A percentile compares a stretch with the other conserved stretches of the same genome.
Evolutionary conservation across 2,113 vertebrate species (phyloP).

Genomic region (Isichthys henryi): DNA sequence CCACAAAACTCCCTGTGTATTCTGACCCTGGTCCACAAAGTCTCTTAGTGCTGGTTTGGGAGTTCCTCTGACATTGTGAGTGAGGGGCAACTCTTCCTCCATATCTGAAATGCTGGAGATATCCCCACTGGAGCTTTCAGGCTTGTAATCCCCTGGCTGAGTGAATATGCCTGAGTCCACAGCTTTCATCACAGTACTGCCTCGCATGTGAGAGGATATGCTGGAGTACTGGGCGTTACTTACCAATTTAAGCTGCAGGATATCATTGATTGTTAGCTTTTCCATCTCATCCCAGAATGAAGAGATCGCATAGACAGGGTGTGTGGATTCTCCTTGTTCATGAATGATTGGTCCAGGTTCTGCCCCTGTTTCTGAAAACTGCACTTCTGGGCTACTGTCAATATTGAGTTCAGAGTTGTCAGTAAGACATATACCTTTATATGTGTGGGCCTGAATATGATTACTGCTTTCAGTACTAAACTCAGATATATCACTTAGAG

Average conservation of each 20-base stretch:
- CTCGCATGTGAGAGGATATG: neutral
- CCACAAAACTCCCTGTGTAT: neutral
- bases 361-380: neutral
- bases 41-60: conserved; percentile 41
- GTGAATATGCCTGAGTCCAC: conserved; percentile 62
- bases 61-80: conserved; percentile 34
- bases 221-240: conserved; percentile 17
- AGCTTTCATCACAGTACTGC: conserved; percentile 31
- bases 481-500: neutral
- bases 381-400: neutral
- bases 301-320: conserved; percentile 57
- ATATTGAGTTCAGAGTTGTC: neutral
- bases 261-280: conserved; percentile 64
- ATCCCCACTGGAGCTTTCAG: conserved; percentile 51
- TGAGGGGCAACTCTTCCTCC: conserved; percentile 54
- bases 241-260: conserved; percentile 51
- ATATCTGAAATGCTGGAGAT: conserved; percentile 55
- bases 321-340: conserved; percentile 27
- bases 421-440: neutral
- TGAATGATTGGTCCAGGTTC: neutral
- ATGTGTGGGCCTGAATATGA: neutral
- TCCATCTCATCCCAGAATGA: conserved; percentile 70
- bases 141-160: conserved; percentile 54
- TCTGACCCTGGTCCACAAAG: conserved; percentile 23
- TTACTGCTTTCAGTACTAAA: neutral